These are phyloP conservation scores for Calonectris borealis DNA, from an alignment of 2,113 vertebrate genomes.

Conservation along the genomic window DNA sequence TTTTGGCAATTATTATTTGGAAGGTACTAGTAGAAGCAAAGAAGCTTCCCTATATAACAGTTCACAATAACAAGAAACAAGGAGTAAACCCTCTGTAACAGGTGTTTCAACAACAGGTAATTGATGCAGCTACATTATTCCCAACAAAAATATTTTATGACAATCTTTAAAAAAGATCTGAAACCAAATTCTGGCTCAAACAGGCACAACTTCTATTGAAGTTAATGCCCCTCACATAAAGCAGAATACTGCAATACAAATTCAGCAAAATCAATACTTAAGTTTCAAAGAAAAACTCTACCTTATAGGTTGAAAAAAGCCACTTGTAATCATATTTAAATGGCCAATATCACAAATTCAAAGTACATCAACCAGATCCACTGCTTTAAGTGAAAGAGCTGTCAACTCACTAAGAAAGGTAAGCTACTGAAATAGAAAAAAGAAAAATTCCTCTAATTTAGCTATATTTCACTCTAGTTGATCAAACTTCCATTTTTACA, in stretches of 20 bases:
- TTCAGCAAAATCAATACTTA: not conserved
- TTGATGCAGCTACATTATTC: not conserved
- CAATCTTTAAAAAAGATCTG: not conserved
- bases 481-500: not conserved
- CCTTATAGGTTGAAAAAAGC: not conserved
- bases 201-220: not conserved
- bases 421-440: not conserved
- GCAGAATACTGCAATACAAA: not conserved
- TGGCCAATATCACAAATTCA: not conserved
- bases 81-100: not conserved
- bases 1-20: not conserved
- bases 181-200: not conserved
- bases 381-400: not conserved
- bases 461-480: not conserved
- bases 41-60: not conserved
- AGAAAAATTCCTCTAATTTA: not conserved
- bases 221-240: not conserved
- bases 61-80: not conserved
- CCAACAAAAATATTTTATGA: not conserved
- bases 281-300: not conserved
- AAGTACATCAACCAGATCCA: not conserved
- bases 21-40: not conserved
- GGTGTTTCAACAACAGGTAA: not conserved
- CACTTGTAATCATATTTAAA: not conserved
- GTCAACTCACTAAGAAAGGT: not conserved